Base-by-base conservation (phyloP, 2,888 invertebrate genomes). In the Trissoscelio sp. region DNA sequence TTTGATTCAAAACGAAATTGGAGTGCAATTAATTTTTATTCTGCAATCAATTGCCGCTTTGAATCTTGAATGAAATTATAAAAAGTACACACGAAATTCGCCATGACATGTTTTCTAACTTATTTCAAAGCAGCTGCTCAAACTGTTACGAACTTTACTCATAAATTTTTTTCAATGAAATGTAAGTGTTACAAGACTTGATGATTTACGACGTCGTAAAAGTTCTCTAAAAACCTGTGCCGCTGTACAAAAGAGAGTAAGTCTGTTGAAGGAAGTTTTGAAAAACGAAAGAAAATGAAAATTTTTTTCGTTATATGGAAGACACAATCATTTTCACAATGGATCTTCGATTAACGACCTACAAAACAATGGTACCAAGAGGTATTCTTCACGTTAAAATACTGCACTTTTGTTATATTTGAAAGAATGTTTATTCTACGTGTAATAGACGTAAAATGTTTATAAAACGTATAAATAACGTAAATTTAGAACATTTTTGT, bases 131-230 rank as follows among this genome's bases (percentile, higher is more conserved):
- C 82, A 78, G 82, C 82, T 79, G 81, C 77, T 81, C 77, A 69
- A 81, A 81, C 81, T 73, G 81, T 66, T 77, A 39, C 70, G 44
- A 82, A 82, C 79, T 82, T 82, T 69, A 64, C 74, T 74, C 82
- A 70, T 73, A 73, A 82, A 79, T 81, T 81, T 81, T 81, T 81
- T 81, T 81, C 78, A 81, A 78, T 81, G 81, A 81, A 81, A 81
- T 74, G 81, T 81, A 78, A 81, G 81, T 81, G 78, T 81, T 81
- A 81, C 81, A 78, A 72, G 81, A 81, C 81, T 73, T 74, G 74
- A 77, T 78, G 81, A 81, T 81, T 73, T 78, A 81, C 64, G 66
- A 60, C 62, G 62, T 60, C 77, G 73, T 81, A 81, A 81, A 81
- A 78, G 77, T 81, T 81, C 77, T 77, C 81, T 75, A 55, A 72